A percentile compares a stretch with the other conserved stretches of the same genome.
Conservation (phyloP, 2,797 vertebrate species). For the Philypnodon macrostomus region DNA sequence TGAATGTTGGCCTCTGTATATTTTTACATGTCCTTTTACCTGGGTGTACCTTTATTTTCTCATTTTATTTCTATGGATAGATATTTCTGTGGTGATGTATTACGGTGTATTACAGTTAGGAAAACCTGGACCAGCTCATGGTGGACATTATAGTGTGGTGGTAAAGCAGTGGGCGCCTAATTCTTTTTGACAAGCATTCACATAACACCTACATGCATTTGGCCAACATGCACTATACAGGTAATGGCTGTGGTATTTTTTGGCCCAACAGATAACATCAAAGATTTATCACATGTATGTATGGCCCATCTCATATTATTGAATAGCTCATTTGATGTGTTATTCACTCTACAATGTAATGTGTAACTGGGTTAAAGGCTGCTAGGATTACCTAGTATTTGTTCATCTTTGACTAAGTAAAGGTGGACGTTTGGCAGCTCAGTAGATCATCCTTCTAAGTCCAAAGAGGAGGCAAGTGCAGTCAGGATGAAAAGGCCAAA, state of each 20-base stretch:
- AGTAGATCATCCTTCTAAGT: slow-evolving; percentile 19
- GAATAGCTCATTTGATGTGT: too few species aligned
- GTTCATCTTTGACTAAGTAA: slow-evolving; percentile 43
- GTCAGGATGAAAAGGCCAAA: slow-evolving; percentile 5
- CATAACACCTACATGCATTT: slow-evolving; percentile 60
- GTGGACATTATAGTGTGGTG: slow-evolving; percentile 48
- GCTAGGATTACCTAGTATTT: slow-evolving; percentile 48
- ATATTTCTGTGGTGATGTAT: too few species aligned
- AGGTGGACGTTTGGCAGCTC: slow-evolving; percentile 43
- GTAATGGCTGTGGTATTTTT: background rate
- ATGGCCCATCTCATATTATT: too few species aligned
- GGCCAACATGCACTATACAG: slow-evolving; percentile 18
- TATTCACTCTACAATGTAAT: background rate
- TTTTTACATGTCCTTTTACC: too few species aligned
- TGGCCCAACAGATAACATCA: too few species aligned
- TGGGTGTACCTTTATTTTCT: too few species aligned
- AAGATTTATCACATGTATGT: too few species aligned
- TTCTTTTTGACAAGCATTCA: slow-evolving; percentile 67
- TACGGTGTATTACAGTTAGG: too few species aligned
- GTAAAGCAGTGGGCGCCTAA: slow-evolving; percentile 60
- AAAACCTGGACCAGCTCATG: too few species aligned
- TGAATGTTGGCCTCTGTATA: too few species aligned
- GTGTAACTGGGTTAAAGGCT: slow-evolving; percentile 56
- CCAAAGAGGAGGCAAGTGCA: slow-evolving; percentile 13
- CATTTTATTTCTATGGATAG: too few species aligned